Base-by-base conservation (phyloP, 2,797 vertebrate genomes). In the Meriones psammophilus region DNA sequence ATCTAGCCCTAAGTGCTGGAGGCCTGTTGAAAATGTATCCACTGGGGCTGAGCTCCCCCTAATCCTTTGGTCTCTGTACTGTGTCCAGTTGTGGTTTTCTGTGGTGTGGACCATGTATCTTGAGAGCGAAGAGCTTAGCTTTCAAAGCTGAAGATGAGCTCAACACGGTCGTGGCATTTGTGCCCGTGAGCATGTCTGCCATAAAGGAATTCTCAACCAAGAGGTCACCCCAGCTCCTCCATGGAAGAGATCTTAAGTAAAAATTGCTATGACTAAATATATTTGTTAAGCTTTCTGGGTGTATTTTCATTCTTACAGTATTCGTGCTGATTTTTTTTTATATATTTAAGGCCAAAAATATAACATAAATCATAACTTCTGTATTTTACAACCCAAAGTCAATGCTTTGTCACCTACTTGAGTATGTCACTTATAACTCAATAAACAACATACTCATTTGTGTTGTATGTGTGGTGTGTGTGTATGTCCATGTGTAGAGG, bases 211-310 rank as follows among this genome's bases (percentile, higher is more conserved):
- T 94, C 62, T 68, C 64, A 69, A 92, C 9, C 50, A 83, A 87
- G 42, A 42, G 33, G 46, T 66, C 80, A 83, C 80, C 88, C 36
- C 84, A 94, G 17, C 56, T 84, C 94, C 80, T 86, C 68, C 33
- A 69, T 56, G 6, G 50, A 68, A 54, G 58, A 78, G 3, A 94
- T 26, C 71, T 69, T n/a, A 95, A 66, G 64, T 62, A 30, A 92
- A 83, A 93, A 74, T 73, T 94, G n/a, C 3, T 14, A 42, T 5
- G 58, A n/a, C 64, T 68, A 92, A 83, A 81, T 8, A n/a, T 54
- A 26, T 77, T 78, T 22, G 3, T n/a, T 77, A 88, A 73, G 60
- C 1, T 96, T 84, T 42, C 62, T 28, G 50, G 8, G 68, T 87
- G 78, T 50, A 87, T 46, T 86, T 95, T 77, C 39, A 39, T 64